Base-by-base conservation (phyloP, 2,797 vertebrate genomes). In the Cossypha dichroa region DNA sequence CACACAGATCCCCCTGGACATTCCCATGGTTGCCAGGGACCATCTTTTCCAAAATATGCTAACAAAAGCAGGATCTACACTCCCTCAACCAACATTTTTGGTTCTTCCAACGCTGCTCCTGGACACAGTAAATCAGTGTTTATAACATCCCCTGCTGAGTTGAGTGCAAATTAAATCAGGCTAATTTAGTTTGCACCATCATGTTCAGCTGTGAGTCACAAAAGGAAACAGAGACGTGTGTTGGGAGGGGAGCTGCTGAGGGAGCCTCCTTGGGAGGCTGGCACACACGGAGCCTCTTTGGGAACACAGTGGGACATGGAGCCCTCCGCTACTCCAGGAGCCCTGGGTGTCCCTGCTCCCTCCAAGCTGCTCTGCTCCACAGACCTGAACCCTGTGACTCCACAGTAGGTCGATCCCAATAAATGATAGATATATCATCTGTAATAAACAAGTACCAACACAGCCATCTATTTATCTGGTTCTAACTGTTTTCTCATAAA, bases 91-190 rank as follows among this genome's bases (percentile, higher is more conserved):
- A 62, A 63, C 7, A 15, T 40, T 64, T 67, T 33, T 0, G 0
- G 56, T 58, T 80, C 84, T 76, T 74, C 48, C 33, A 56, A 51
- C 4, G 7, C 52, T 85, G 75, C 72, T 95, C 75, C 75, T 48
- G 68, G 49, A 83, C 52, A 14, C 60, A 80, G 75, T 92, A 96
- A 89, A 95, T 92, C 93, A 92, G 84, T 62, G 91, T 93, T 95
- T 95, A 91, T 78, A 95, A 91, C 83, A 84, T 59, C 48, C 59
- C 92, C 92, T 25, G 14, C 83, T 51, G 92, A 85, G 85, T 0
- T 80, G 81, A 93, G 89, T 78, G 85, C 81, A 91, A 93, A 94
- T 94, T 87, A 96, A 95, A 94, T 92, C 81, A 92, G 68, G 81
- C 87, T 93, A 87, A 95, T 92, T 94, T 93, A 88, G 81, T 85